phyloP scores from a whole-genome alignment of 1,140 invertebrate species.

The Saccostrea glomerata region DNA sequence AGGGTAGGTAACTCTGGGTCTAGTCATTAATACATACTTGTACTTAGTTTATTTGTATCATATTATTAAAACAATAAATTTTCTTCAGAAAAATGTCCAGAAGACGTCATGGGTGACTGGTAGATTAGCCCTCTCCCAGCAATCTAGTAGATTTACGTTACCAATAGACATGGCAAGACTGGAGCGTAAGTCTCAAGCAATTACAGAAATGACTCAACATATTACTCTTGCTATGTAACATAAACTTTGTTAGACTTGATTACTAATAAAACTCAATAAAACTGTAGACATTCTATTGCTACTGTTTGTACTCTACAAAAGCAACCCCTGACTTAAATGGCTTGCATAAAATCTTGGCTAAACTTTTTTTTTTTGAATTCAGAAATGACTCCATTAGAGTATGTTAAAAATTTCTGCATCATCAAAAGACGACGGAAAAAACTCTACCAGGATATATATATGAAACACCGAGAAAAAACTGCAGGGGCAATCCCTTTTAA shows the following conservation, averaged over 20 bases:
- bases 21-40: background rate
- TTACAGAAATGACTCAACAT: background rate
- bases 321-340: too few species aligned
- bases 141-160: slow-evolving; percentile 73
- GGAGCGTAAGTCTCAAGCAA: slow-evolving; percentile 65
- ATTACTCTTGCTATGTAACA: background rate
- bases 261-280: too few species aligned
- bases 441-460: slow-evolving; percentile 14
- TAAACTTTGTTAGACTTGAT: too few species aligned
- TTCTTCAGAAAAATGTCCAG: slow-evolving; percentile 54
- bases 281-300: too few species aligned
- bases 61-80: too few species aligned
- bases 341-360: too few species aligned
- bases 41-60: too few species aligned
- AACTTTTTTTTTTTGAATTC: background rate
- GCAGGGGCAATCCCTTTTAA: background rate
- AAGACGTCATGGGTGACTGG: slow-evolving; percentile 60
- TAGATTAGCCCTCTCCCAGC: slow-evolving; percentile 72
- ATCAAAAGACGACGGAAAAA: slow-evolving; percentile 31
- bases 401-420: slow-evolving; percentile 26
- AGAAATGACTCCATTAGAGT: slow-evolving; percentile 19
- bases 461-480: slow-evolving; percentile 3
- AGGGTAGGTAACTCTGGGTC: background rate
- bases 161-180: slow-evolving; percentile 75
- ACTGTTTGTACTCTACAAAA: too few species aligned